A percentile compares a stretch with the other conserved stretches of the same genome.
Evolutionary conservation across 2,113 vertebrate species (phyloP).

Genomic region (Columba livia): DNA sequence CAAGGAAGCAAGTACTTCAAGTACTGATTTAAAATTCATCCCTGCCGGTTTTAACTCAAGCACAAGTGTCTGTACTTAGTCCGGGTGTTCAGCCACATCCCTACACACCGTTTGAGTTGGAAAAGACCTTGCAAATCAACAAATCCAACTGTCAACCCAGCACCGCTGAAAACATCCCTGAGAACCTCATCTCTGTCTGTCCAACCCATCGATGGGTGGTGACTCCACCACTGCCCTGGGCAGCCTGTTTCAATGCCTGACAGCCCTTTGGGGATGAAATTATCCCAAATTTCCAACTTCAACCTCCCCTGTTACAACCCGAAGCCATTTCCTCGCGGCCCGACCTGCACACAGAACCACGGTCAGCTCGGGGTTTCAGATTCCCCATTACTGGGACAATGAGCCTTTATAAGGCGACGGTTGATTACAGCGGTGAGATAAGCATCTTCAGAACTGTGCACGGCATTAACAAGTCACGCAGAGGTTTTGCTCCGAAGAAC

Average conservation of each 20-base stretch:
- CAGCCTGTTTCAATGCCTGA: too few relatives aligned
- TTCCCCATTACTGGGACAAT: rapidly evolving
- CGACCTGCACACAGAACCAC: rapidly evolving
- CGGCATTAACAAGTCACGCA: rapidly evolving
- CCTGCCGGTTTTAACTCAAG: rapidly evolving
- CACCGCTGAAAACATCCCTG: too few relatives aligned
- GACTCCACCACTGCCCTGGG: too few relatives aligned
- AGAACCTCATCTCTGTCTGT: too few relatives aligned
- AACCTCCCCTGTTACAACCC: too few relatives aligned
- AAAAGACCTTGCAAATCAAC: too few relatives aligned
- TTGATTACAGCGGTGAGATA: not conserved
- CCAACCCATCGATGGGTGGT: too few relatives aligned
- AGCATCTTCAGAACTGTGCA: not conserved
- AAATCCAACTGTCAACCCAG: too few relatives aligned
- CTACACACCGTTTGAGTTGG: rapidly evolving
- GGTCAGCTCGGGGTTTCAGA: not conserved
- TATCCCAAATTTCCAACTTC: too few relatives aligned
- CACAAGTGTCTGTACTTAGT: rapidly evolving
- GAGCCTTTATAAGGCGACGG: not conserved
- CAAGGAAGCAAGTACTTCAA: not conserved
- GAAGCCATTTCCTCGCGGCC: too few relatives aligned
- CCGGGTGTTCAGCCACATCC: rapidly evolving
- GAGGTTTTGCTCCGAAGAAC: not conserved
- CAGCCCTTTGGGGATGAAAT: too few relatives aligned
- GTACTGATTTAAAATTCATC: not conserved